Evolutionary conservation across 2,113 vertebrate genomes (phyloP).

Genomic region (Phalacrocorax pelagicus): DNA sequence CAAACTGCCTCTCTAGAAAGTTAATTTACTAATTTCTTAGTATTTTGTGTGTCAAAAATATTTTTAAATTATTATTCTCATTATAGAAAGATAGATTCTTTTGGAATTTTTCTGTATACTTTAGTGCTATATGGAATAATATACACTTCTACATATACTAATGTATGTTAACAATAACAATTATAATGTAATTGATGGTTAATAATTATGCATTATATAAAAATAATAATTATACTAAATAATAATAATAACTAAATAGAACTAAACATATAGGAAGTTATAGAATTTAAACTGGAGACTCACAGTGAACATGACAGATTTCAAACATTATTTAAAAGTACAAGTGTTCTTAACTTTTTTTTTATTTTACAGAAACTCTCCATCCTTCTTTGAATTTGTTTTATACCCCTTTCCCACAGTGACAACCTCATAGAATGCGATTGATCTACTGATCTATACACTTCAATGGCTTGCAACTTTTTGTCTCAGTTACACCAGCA

Average conservation of each 20-base stretch:
- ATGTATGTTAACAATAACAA: too few species aligned
- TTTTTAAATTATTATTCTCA: background rate
- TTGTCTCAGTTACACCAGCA: slow-evolving; percentile 37
- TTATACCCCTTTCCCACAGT: slow-evolving; percentile 15
- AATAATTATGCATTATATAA: too few species aligned
- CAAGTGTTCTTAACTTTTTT: background rate
- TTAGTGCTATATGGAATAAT: background rate
- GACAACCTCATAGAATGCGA: slow-evolving; percentile 7
- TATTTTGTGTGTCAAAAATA: background rate
- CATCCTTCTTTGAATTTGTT: background rate
- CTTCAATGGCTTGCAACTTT: slow-evolving; percentile 51
- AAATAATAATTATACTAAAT: too few species aligned
- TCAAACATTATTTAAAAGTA: slow-evolving; percentile 7
- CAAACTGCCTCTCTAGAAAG: background rate
- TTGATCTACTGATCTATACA: slow-evolving; percentile 47
- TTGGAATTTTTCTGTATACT: background rate
- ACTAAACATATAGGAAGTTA: background rate
- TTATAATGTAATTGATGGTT: too few species aligned
- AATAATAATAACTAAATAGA: too few species aligned
- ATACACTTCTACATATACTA: background rate
- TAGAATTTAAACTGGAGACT: slow-evolving; percentile 43
- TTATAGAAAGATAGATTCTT: background rate
- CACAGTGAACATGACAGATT: background rate
- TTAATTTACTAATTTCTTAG: accelerated
- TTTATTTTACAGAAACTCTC: slow-evolving; percentile 1